A percentile compares a stretch with the other conserved stretches of the same genome.
Evolutionary conservation across 2,888 invertebrate genomes (phyloP).

Genomic region (Erebia epiphron): DNA sequence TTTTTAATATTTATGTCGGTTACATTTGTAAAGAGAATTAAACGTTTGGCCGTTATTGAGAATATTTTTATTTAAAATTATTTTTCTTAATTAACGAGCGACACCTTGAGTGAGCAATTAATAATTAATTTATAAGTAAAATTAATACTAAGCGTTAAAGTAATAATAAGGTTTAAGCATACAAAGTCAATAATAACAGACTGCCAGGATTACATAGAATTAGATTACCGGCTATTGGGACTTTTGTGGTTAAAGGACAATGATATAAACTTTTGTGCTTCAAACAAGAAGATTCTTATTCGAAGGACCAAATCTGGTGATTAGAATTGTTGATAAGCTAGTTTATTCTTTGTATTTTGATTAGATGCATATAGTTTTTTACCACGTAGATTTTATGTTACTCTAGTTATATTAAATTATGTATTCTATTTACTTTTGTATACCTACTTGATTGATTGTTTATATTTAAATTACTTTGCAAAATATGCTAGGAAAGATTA

Average conservation of each 20-base stretch:
- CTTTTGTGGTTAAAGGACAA: slow-evolving; percentile 52
- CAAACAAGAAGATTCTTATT: slow-evolving; percentile 46
- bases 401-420: not conserved
- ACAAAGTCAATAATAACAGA: slow-evolving; percentile 54
- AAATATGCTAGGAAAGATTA: not conserved
- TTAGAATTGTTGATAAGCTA: slow-evolving; percentile 37
- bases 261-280: slow-evolving; percentile 53
- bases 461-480: not conserved
- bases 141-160: slow-evolving; percentile 73
- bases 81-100: slow-evolving; percentile 65
- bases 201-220: slow-evolving; percentile 57
- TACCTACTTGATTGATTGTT: not conserved
- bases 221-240: slow-evolving; percentile 53
- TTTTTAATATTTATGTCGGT: slow-evolving; percentile 82
- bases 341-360: slow-evolving; percentile 37
- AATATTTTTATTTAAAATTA: slow-evolving; percentile 73
- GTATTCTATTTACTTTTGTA: not conserved
- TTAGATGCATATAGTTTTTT: slow-evolving; percentile 20
- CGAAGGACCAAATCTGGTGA: slow-evolving; percentile 65
- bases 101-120: slow-evolving; percentile 65
- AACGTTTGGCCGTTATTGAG: slow-evolving; percentile 77
- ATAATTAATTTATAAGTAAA: slow-evolving; percentile 52
- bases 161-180: slow-evolving; percentile 57
- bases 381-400: not conserved
- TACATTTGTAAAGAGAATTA: slow-evolving; percentile 77